Evolutionary conservation across 1,140 invertebrate genomes (phyloP).

Genomic region (Meteorus sp.): DNA sequence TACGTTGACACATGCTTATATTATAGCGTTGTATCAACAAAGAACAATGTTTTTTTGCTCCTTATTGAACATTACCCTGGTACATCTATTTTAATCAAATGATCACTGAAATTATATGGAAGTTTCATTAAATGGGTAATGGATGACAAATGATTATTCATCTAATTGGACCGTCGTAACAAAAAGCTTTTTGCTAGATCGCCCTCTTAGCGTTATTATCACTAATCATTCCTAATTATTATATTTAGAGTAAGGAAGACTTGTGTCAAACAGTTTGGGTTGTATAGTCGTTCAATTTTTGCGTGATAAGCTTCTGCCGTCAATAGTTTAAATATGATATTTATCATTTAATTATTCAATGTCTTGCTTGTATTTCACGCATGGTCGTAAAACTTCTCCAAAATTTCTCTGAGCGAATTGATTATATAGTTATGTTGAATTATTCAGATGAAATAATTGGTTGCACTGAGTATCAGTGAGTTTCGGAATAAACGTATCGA

Average conservation of each 20-base stretch:
- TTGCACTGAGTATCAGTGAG: no score
- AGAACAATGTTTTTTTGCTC: neutral
- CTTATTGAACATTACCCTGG: conserved; percentile 1
- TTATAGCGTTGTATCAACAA: neutral
- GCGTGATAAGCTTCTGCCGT: neutral
- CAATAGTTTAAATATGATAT: no score
- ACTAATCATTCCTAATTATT: conserved; percentile 27
- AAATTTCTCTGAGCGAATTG: no score
- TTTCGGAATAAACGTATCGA: no score
- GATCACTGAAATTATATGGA: neutral
- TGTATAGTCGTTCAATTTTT: neutral
- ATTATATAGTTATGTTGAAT: no score
- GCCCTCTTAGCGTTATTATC: neutral
- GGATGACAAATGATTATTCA: neutral
- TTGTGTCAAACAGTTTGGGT: conserved; percentile 15
- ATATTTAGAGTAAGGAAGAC: conserved; percentile 29
- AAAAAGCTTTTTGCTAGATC: no score
- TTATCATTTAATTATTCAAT: no score
- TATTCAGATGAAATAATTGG: no score
- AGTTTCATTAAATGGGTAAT: neutral
- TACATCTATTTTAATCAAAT: neutral
- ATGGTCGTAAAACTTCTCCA: no score
- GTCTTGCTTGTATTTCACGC: no score
- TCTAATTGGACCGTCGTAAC: conserved; percentile 8
- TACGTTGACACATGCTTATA: no score